phyloP scores from a whole-genome alignment of 2,113 vertebrate genomes.

The Atlantisia rogersi region DNA sequence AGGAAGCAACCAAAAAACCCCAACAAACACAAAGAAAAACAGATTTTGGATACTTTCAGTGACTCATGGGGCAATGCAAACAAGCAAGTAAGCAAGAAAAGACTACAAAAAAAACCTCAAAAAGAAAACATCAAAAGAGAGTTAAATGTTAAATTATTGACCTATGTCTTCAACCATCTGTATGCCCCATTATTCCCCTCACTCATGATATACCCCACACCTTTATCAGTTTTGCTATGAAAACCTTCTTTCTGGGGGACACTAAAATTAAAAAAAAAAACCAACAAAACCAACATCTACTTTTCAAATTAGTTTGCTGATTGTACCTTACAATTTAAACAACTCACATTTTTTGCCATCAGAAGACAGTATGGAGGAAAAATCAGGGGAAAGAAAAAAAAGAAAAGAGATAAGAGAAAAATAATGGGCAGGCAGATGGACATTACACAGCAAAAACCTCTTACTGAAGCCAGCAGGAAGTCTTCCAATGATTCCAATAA shows the following conservation, averaged over 20 bases:
- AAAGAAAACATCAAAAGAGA: background rate
- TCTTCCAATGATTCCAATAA: background rate
- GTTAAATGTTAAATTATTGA: background rate
- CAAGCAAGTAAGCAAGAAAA: background rate
- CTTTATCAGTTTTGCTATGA: background rate
- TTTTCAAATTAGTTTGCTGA: background rate
- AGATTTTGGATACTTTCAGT: background rate
- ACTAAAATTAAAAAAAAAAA: background rate
- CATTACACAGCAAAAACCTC: background rate
- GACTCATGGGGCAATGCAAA: background rate
- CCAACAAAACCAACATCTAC: fast-evolving
- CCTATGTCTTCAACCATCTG: background rate
- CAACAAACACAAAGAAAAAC: background rate
- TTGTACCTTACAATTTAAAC: background rate
- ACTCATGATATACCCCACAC: background rate
- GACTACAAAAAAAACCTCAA: background rate
- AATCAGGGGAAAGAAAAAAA: background rate
- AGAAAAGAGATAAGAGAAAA: background rate
- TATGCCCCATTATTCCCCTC: background rate
- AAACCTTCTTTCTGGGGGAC: background rate
- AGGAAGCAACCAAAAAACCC: no score
- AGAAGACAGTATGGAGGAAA: background rate
- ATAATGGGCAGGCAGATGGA: background rate
- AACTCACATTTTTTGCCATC: fast-evolving
- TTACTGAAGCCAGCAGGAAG: background rate